Base-by-base conservation (phyloP, 2,113 vertebrate species). In the Hippoglossus stenolepis region DNA sequence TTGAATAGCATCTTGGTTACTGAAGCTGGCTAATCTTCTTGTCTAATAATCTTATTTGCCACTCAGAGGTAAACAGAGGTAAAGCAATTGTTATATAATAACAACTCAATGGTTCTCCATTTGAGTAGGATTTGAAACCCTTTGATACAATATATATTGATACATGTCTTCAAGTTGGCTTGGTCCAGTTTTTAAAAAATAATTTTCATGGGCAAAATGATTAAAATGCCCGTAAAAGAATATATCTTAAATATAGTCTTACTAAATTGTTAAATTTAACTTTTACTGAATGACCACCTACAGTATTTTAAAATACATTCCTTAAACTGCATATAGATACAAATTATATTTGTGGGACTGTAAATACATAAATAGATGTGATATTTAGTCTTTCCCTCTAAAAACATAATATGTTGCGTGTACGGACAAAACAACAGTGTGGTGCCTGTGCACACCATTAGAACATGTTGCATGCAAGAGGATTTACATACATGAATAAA, bases 401-500 rank as follows among this genome's bases (percentile, higher is more conserved):
- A 51, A 63, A 17, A 59, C 14, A 54, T 9, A 1, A 62, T 4
- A 31, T 31, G 6, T 31, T 31, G 31, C 31, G 31, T 31, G 31
- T 31, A 1, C 5, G 28, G 28, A 59, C 21, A 59, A 14, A 63
- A 66, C 24, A 56, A 61, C 9, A 59, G 35, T 56, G 38, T 65
- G 15, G 13, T 57, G 63, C 45, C 21, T 20, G 20, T 54, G n/a
- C n/a, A 40, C 35, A 58, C 24, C n/a, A 61, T 61, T 78, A 79
- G 67, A 81, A 70, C 31, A 83, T 79, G 61, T 82, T 70, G 65
- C 79, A 68, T 75, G 88, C 53, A 65, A 73, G 45, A 65, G 87
- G 79, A 86, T 89, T 90, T 87, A 73, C 64, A 79, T 57, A 75
- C 26, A 47, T 57, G 63, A 77, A 64, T 78, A 78, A 89, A 81